Evolutionary conservation across 2,888 invertebrate genomes (phyloP), one percentile per base, ranked within the genome.

Genomic region (Melipona bicolor): DNA sequence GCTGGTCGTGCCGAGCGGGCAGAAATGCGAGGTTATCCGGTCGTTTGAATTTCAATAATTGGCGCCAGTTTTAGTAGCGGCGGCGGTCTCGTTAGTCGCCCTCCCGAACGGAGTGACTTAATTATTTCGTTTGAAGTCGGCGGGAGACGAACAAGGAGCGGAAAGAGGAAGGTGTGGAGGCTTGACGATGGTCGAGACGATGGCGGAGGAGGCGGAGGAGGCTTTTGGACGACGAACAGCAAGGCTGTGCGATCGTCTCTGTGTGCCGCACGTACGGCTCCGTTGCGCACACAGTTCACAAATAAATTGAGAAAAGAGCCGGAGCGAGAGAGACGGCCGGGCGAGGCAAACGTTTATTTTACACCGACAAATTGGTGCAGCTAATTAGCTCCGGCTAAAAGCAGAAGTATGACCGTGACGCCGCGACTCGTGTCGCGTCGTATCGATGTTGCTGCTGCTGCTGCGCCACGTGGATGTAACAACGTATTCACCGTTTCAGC

Each of bases 121-220:
- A 94, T 94, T 94, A 94, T 94, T 94, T 94, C 93, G 93, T 94
- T 94, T 94, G 93, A 94, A 93, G 93, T 94, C 91, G 81, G 91
- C 90, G 90, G 92, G 88, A 90, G 90, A 87, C 49, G 54, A 74
- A 75, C 64, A 32, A 49, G 89, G 72, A 43, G 59, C 27, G 36
- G 43, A 62, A 56, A 50, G 19, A 49, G 49, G 32, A 64, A 17
- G 54, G 19, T 9, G 52, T 9, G 52, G 54, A n/a, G 27, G 27
- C 17, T 24, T 61, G 69, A 19, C 36, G 43, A 43, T 43, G 43
- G 43, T 15, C 4, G 36, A 32, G n/a, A 72, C 67, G 43, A 43
- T 88, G 75, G 59, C 43, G 32, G 50, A 62, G 43, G n/a, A 6
- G 19, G n/a, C 52, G 69, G 54, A 69, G 54, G 54, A 64, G 56